Conservation (phyloP, 92 coral and sea anemone genomes). For the Heliopora coerulea region DNA sequence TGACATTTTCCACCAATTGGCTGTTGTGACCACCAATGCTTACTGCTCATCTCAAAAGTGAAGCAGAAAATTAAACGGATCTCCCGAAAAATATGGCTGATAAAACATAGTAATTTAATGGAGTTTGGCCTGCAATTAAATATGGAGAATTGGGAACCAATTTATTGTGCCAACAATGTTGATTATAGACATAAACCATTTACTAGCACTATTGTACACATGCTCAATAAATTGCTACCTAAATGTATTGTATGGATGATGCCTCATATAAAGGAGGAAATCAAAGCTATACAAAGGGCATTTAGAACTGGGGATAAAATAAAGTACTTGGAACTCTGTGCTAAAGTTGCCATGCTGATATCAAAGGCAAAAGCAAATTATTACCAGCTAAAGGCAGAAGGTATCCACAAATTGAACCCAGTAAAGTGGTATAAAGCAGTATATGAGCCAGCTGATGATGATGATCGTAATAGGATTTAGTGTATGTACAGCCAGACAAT, state of each 20-base stretch:
- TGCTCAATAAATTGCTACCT: constrained; percentile 7
- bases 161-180: constrained; percentile 27
- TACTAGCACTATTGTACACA: constrained; percentile 1
- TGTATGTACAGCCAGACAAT: too few species aligned
- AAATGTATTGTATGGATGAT: constrained; percentile 19
- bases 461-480: background rate
- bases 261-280: constrained; percentile 16
- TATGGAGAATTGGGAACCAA: constrained; percentile 36
- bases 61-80: constrained; percentile 32
- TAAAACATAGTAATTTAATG: constrained; percentile 31
- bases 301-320: constrained; percentile 34
- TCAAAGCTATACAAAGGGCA: constrained; percentile 24
- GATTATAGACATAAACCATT: constrained; percentile 19
- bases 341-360: constrained; percentile 38
- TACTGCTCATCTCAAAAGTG: constrained; percentile 33
- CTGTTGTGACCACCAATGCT: constrained; percentile 54
- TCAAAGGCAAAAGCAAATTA: constrained; percentile 28
- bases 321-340: constrained; percentile 23
- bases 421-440: constrained; percentile 31
- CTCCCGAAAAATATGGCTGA: constrained; percentile 38
- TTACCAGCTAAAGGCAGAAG: constrained; percentile 31
- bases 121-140: constrained; percentile 33
- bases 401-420: constrained; percentile 8
- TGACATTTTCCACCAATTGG: constrained; percentile 46
- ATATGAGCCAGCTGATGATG: background rate